These are phyloP conservation scores for Petromus typicus DNA, from an alignment of 2,113 vertebrate genomes.

Conservation along the genomic window DNA sequence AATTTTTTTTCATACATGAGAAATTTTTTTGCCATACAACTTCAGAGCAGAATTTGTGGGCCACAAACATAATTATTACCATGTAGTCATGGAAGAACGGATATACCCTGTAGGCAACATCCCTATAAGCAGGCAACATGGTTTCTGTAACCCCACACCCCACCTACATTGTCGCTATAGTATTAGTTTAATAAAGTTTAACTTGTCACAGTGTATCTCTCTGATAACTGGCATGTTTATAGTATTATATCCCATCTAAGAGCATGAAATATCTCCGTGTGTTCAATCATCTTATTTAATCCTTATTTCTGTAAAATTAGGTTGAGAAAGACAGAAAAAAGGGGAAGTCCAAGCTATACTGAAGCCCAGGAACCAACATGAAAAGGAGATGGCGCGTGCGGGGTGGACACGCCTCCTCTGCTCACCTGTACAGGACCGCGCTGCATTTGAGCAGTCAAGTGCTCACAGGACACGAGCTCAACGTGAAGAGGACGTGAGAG, in stretches of 20 bases:
- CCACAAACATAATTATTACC: not conserved
- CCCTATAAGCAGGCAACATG: not conserved
- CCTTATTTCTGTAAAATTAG: not conserved
- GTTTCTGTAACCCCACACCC: not conserved
- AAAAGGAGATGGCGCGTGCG: not conserved
- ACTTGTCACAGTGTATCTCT: slow-evolving; percentile 16
- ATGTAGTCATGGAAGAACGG: not conserved
- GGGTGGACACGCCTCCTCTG: not conserved
- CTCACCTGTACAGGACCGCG: not conserved
- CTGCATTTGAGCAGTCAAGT: not conserved
- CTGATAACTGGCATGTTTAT: not conserved
- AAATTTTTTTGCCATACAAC: not conserved
- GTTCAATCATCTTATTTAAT: not conserved
- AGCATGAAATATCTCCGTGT: not conserved
- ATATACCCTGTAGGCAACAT: not conserved
- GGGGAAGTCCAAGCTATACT: not conserved
- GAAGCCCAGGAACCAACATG: not conserved
- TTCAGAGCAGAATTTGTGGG: not conserved
- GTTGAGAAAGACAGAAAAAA: not conserved
- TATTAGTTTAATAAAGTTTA: not conserved
- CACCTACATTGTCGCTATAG: not conserved
- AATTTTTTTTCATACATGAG: not conserved
- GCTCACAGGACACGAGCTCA: not conserved
- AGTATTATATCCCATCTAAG: not conserved
- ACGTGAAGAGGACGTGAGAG: too few species aligned